phyloP scores from a whole-genome alignment of 2,888 invertebrate species.

The Neoitamus cyanurus region DNA sequence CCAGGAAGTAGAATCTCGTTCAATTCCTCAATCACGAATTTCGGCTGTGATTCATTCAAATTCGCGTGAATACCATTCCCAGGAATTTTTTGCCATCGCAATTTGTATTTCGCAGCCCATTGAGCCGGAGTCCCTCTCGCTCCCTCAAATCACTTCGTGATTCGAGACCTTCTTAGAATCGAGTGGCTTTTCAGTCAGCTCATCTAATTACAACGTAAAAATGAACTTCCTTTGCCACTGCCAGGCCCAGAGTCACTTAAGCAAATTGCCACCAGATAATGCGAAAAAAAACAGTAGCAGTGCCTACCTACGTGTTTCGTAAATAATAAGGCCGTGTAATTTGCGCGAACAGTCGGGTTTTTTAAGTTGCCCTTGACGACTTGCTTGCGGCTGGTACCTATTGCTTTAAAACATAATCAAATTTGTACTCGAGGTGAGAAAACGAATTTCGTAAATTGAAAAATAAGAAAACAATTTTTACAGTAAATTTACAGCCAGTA shows the following conservation, averaged over 20 bases:
- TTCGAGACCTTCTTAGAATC: neutral
- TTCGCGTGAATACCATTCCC: neutral
- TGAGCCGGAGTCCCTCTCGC: neutral
- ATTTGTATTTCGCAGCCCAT: neutral
- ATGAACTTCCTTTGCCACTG: neutral
- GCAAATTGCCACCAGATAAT: neutral
- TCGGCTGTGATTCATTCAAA: neutral
- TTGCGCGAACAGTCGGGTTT: neutral
- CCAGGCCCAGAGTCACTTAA: neutral
- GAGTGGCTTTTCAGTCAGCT: neutral
- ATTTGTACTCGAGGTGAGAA: neutral
- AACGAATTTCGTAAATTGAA: neutral
- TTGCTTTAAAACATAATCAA: neutral
- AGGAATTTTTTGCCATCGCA: neutral
- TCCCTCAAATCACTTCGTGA: neutral
- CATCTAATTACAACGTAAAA: neutral
- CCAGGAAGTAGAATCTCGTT: neutral
- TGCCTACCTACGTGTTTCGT: neutral
- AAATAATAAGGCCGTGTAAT: neutral
- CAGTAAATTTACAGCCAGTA: too few species aligned
- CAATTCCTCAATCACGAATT: neutral
- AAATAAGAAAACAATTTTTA: too few species aligned
- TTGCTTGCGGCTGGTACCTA: neutral
- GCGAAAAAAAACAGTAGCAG: neutral
- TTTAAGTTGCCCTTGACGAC: neutral